Evolutionary conservation across 2,113 vertebrate species (phyloP).

Genomic region (Cathartes aura): DNA sequence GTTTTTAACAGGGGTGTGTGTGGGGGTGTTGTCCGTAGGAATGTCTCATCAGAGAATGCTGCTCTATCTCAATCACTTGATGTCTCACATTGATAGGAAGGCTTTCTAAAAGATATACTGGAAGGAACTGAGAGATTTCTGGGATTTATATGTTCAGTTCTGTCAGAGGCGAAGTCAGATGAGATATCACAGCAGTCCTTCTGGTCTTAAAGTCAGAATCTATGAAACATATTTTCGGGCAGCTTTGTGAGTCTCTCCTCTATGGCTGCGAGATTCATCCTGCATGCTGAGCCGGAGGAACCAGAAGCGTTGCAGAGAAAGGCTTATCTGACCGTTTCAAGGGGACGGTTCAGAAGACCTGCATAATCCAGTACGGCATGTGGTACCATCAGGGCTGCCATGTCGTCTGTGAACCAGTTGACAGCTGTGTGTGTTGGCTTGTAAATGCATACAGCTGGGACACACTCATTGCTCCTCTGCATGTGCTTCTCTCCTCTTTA

Average conservation of each 20-base stretch:
- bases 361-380: not conserved
- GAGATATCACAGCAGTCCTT: not conserved
- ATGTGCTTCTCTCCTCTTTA: not conserved
- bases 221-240: not conserved
- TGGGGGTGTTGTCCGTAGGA: not conserved
- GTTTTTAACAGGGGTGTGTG: not conserved
- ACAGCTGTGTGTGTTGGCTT: not conserved
- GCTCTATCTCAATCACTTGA: not conserved
- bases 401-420: not conserved
- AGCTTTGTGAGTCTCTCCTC: not conserved
- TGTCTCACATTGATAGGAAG: not conserved
- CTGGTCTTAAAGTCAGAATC: not conserved
- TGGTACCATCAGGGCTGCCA: not conserved
- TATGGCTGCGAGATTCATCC: not conserved
- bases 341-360: not conserved
- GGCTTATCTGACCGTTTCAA: not conserved
- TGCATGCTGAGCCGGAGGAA: not conserved
- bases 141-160: not conserved
- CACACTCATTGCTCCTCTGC: not conserved
- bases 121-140: not conserved
- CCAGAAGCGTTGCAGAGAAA: not conserved
- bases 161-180: not conserved
- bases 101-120: not conserved
- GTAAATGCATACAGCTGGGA: not conserved
- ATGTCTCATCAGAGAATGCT: not conserved